Percentiles rank a stretch among this genome's conserved stretches.
These are phyloP conservation scores for Mythimna loreyi DNA, from an alignment of 2,888 invertebrate genomes.

Conservation along the genomic window DNA sequence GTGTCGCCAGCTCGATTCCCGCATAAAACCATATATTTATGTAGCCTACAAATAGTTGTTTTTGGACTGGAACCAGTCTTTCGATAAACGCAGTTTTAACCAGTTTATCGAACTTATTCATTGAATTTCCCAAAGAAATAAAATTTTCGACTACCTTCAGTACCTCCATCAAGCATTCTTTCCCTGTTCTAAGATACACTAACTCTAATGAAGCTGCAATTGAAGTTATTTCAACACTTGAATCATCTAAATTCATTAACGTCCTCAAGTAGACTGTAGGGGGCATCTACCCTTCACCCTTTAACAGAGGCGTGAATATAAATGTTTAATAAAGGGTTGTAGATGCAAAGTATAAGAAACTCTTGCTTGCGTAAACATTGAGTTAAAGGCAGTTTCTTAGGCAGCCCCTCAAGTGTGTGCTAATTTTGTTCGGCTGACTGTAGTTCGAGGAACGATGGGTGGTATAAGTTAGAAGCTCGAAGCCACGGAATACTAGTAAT, in stretches of 20 bases:
- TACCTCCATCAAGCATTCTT: background rate
- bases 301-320: conserved; percentile 66
- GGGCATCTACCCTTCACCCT: conserved; percentile 58
- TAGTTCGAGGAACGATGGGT: conserved; percentile 58
- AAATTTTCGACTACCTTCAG: background rate
- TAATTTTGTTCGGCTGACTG: conserved; percentile 75
- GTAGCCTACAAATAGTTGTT: no score
- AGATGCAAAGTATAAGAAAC: conserved; percentile 65
- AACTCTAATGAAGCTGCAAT: conserved; percentile 16
- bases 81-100: no score
- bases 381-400: conserved; percentile 53
- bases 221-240: conserved; percentile 48
- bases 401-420: conserved; percentile 71
- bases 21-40: no score
- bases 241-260: conserved; percentile 63
- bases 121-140: background rate
- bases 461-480: conserved; percentile 51
- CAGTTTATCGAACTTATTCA: background rate
- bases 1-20: no score
- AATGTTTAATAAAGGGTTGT: conserved; percentile 68
- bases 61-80: no score
- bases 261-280: conserved; percentile 39
- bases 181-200: conserved; percentile 7
- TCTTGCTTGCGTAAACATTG: conserved; percentile 66
- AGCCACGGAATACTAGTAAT: background rate